Evolutionary conservation across 2,797 vertebrate species (phyloP), one percentile per base, ranked within the genome.

Genomic region (Phrynocephalus vlangalii): DNA sequence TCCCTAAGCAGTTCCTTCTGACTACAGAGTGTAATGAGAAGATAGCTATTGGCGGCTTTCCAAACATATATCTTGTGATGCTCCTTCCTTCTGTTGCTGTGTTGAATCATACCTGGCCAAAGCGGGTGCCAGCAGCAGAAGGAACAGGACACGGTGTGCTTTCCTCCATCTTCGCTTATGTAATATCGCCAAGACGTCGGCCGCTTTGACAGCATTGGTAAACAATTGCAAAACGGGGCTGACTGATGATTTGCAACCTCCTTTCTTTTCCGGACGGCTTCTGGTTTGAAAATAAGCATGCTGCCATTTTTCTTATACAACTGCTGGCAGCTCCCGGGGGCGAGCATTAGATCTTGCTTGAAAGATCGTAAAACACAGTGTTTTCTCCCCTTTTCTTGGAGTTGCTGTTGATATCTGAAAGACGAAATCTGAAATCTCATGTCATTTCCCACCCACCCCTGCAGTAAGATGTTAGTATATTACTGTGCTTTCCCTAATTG

Each of bases 71-170:
- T 15, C 67, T 82, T 56, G 13, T 60, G 72, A 33, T 33, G 44
- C 30, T 71, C 66, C 16, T 50, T 71, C 66, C 16, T 50, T 56
- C 38, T 63, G 52, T 30, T 20, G 38, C 16, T 71, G 6, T 48
- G n/a, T 66, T 66, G 30, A 73, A 56, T 85, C 70, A 81, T 72
- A 52, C n/a, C 16, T 15, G 15, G 10, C 56, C 26, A 30, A 50
- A 76, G 22, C 11, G 86, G 92, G 79, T 75, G 70, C 67, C 84
- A 91, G 90, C 81, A 82, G 76, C 87, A 91, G 88, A 83, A 92
- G 89, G 88, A 93, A 71, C 66, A 93, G 90, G 86, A 93, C 92
- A 91, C 87, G 84, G 83, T 88, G 85, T 92, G 60, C 90, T 87
- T 83, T 90, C 44, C 88, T 86, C 83, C 73, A 9, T 88, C 22